Conservation (phyloP, 64 coral and sea anemone species). For the Platygyra sinensis region DNA sequence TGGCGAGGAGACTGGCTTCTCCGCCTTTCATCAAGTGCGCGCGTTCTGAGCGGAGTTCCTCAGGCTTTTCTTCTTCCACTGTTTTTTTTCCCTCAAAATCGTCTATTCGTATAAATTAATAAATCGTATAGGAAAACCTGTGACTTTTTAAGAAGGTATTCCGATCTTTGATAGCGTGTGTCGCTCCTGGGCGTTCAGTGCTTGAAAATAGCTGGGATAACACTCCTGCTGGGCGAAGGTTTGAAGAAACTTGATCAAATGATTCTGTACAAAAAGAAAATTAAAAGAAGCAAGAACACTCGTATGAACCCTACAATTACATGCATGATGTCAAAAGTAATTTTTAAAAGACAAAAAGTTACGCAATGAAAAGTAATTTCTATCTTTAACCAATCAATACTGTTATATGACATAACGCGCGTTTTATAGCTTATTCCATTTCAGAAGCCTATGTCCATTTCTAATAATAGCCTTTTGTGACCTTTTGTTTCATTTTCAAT, state of each 20-base stretch:
- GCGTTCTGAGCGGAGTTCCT: background rate
- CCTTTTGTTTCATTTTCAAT: no score
- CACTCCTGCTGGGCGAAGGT: slow-evolving; percentile 72
- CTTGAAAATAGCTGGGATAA: slow-evolving; percentile 76
- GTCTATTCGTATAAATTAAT: background rate
- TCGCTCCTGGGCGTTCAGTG: slow-evolving; percentile 81
- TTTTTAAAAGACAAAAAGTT: no score
- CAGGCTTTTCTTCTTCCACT: background rate
- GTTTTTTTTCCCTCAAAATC: background rate
- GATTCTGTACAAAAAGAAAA: slow-evolving; percentile 53
- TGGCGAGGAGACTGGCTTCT: background rate
- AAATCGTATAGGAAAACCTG: background rate
- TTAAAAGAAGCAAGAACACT: no score
- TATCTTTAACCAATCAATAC: no score
- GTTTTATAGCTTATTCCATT: no score
- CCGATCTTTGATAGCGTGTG: slow-evolving; percentile 87
- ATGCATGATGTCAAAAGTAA: no score
- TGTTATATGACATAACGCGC: no score
- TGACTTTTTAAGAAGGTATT: background rate
- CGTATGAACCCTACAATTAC: no score
- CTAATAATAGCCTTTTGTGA: no score
- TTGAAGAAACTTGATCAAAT: slow-evolving; percentile 76
- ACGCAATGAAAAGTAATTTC: no score
- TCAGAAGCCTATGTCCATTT: no score
- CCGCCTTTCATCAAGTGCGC: background rate